A percentile compares a stretch with the other conserved stretches of the same genome.
phyloP scores from a whole-genome alignment of 2,113 vertebrate species.

The Australoheros scitulus region DNA sequence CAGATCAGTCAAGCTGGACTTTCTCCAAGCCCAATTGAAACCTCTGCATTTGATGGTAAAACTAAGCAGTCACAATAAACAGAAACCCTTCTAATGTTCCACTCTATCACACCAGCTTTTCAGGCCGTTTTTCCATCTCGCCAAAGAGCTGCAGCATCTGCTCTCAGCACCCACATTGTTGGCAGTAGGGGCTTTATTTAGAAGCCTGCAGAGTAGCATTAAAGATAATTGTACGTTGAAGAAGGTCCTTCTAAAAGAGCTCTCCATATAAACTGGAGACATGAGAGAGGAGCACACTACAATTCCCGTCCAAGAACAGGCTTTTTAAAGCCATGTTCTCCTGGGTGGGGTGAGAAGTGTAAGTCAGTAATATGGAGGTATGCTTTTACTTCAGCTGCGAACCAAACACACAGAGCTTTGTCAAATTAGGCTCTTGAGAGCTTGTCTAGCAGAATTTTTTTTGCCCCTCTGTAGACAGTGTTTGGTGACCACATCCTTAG shows the following conservation, averaged over 20 bases:
- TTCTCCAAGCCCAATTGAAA: conserved; percentile 31
- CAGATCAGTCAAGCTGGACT: conserved; percentile 30
- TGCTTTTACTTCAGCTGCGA: conserved; percentile 72
- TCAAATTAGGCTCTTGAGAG: conserved; percentile 71
- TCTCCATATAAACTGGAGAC: conserved; percentile 74
- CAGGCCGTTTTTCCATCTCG: conserved; percentile 71
- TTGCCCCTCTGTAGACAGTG: conserved; percentile 53
- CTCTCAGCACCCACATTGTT: conserved; percentile 75
- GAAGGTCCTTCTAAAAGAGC: conserved; percentile 77
- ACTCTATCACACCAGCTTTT: conserved; percentile 52
- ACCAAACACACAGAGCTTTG: conserved; percentile 70
- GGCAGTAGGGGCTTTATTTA: conserved; percentile 80
- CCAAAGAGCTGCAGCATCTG: conserved; percentile 64
- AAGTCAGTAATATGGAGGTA: conserved; percentile 75
- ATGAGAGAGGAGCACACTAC: conserved; percentile 55
- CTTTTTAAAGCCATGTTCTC: conserved; percentile 65
- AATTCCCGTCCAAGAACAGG: conserved; percentile 51
- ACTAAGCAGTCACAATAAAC: conserved; percentile 54
- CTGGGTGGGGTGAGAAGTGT: conserved; percentile 75
- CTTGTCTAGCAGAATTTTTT: conserved; percentile 61
- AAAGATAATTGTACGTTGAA: conserved; percentile 84
- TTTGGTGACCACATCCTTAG: conserved; percentile 75
- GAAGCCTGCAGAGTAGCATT: conserved; percentile 83
- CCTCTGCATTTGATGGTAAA: conserved; percentile 43
- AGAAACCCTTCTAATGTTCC: conserved; percentile 52